Evolutionary conservation across 2,888 invertebrate species (phyloP), one percentile per base, ranked within the genome.

Genomic region (Ephialtes manifestator): DNA sequence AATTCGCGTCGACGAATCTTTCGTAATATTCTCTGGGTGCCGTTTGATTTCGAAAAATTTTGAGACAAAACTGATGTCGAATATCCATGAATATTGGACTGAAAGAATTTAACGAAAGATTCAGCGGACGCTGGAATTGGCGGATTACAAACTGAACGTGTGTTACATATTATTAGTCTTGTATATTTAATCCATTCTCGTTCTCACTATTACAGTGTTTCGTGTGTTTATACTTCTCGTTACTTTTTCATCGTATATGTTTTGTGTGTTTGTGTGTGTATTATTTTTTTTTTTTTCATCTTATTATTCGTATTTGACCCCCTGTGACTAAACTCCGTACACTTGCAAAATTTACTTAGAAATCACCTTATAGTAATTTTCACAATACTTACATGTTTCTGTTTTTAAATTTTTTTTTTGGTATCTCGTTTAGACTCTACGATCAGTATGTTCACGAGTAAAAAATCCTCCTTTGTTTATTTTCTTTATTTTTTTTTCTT

Each of bases 131-230:
- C 87, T 63, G 81, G 84, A 86, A 88, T 85, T 89, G 89, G 88
- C 89, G 72, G 86, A 89, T 91, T 88, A 90, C 90, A 89, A 92
- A 91, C 89, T 87, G 89, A 91, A 89, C 86, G 86, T 88, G 86
- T 90, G 82, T 91, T 89, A 90, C 85, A 87, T 72, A 79, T 83
- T 79, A 87, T 87, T 91, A 90, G 88, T 88, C 88, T 90, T 88
- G 84, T 90, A 88, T 89, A 90, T 89, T 53, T 84, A 74, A 81
- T 89, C 85, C 86, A 85, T 87, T 88, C 86, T 88, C 86, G 83
- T 89, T 83, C 39, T 46, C 86, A 75, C 88, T 89, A 89, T 87
- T 90, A 89, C 87, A 88, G 77, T 81, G 65, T 80, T 28, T 77
- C 81, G 55, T 58, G 77, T 77, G 77, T 81, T 39, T 87, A 83